Conservation (phyloP, 1,140 invertebrate genomes). For the Pinna nobilis region DNA sequence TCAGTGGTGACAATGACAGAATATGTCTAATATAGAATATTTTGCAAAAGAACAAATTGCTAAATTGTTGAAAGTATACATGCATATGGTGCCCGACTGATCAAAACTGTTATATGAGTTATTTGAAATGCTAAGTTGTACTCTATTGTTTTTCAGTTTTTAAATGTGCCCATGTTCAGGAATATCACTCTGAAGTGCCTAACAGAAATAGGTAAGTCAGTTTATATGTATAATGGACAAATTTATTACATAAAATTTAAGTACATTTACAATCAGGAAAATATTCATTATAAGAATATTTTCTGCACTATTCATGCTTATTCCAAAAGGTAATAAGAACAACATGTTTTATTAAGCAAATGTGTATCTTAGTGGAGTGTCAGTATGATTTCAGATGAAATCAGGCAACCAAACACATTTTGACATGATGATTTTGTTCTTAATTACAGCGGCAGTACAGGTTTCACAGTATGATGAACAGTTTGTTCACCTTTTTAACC, state of each 20-base stretch:
- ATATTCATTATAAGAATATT: not conserved
- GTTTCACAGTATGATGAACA: constrained; percentile 92
- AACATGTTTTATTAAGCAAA: not conserved
- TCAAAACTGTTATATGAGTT: too few relatives aligned
- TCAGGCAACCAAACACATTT: not conserved
- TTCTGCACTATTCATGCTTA: not conserved
- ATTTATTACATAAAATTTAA: not conserved
- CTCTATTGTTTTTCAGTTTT: constrained; percentile 80
- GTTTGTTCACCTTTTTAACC: constrained; percentile 90
- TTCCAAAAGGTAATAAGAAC: not conserved
- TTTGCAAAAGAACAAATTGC: too few relatives aligned
- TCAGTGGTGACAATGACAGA: too few relatives aligned
- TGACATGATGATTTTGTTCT: not conserved
- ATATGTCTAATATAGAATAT: too few relatives aligned
- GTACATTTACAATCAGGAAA: not conserved
- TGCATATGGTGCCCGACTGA: too few relatives aligned
- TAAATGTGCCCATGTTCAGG: constrained; percentile 97
- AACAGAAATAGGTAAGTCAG: constrained; percentile 88
- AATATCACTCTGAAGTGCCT: constrained; percentile 99
- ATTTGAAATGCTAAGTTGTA: not conserved
- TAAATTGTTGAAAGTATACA: too few relatives aligned
- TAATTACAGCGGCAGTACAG: constrained; percentile 84
- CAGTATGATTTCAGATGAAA: too few relatives aligned
- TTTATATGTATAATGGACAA: not conserved
- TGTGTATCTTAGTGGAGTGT: not conserved